Evolutionary conservation across 1,140 invertebrate species (phyloP).

Genomic region (Drosophila kepulauana): DNA sequence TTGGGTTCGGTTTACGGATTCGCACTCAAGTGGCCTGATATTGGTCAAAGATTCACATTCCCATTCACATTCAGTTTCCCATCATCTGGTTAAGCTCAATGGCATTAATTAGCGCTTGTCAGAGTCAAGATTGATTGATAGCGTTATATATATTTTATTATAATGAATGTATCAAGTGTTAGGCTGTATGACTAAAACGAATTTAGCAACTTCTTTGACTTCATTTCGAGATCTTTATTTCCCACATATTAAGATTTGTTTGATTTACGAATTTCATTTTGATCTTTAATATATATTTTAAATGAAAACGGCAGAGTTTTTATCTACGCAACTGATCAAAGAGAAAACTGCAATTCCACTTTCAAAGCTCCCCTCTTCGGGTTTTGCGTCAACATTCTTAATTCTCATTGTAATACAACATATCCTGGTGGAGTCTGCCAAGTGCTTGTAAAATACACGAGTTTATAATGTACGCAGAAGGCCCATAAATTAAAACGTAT

Average conservation of each 20-base stretch:
- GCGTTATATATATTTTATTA: constrained; percentile 4
- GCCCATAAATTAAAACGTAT: constrained; percentile 80
- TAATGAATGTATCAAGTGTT: constrained; percentile 12
- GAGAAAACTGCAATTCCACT: neutral
- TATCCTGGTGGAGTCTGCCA: constrained; percentile 68
- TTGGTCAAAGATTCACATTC: constrained; percentile 53
- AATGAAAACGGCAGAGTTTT: neutral
- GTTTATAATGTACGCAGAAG: constrained; percentile 70
- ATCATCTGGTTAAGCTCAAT: neutral
- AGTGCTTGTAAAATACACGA: constrained; percentile 76
- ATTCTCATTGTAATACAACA: constrained; percentile 42
- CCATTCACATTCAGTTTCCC: constrained; percentile 12
- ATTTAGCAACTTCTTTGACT: neutral
- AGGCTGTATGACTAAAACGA: neutral
- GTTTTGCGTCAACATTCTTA: constrained; percentile 25
- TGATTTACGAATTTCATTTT: neutral
- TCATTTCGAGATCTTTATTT: neutral
- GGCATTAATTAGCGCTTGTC: constrained; percentile 36
- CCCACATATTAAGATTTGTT: neutral
- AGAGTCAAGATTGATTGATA: constrained; percentile 28
- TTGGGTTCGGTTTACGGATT: constrained; percentile 26
- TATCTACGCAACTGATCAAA: neutral
- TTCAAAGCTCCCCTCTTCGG: neutral
- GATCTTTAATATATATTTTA: neutral
- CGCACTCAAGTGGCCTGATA: constrained; percentile 60